These are phyloP conservation scores for Uloborus diversus DNA, from an alignment of 1,140 invertebrate genomes.

Conservation along the genomic window DNA sequence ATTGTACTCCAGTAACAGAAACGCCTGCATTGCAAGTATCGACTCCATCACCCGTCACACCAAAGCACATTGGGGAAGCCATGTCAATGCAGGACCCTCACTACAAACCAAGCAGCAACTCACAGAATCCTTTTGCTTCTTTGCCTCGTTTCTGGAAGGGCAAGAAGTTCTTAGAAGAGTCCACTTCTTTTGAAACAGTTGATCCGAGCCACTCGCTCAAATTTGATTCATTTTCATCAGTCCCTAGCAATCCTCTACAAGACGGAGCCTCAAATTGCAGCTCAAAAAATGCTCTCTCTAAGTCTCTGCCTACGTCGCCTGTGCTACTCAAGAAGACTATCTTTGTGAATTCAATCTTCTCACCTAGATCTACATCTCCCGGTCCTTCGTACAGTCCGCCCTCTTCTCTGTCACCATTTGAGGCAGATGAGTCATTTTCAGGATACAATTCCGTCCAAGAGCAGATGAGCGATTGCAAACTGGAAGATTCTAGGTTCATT, in stretches of 20 bases:
- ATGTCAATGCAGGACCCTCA: constrained; percentile 83
- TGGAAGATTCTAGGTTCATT: constrained; percentile 10
- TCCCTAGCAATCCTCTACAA: constrained; percentile 64
- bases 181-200: constrained; percentile 70
- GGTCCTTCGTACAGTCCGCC: constrained; percentile 14
- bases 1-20: background rate
- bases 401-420: constrained; percentile 41
- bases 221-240: constrained; percentile 75
- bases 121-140: constrained; percentile 75
- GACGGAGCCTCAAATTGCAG: background rate
- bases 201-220: constrained; percentile 71
- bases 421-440: constrained; percentile 20
- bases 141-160: constrained; percentile 69
- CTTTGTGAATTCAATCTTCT: constrained; percentile 55
- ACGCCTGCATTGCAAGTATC: background rate
- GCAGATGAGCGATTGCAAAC: constrained; percentile 41
- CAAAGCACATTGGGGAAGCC: constrained; percentile 75
- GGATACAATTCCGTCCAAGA: constrained; percentile 47
- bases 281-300: constrained; percentile 3
- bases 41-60: constrained; percentile 63
- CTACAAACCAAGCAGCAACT: constrained; percentile 69
- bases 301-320: constrained; percentile 42
- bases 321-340: constrained; percentile 51
- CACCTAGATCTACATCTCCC: constrained; percentile 38
- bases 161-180: constrained; percentile 61